Base-by-base conservation (phyloP, 1,140 invertebrate genomes). In the Trachymyrmex cornetzi region DNA sequence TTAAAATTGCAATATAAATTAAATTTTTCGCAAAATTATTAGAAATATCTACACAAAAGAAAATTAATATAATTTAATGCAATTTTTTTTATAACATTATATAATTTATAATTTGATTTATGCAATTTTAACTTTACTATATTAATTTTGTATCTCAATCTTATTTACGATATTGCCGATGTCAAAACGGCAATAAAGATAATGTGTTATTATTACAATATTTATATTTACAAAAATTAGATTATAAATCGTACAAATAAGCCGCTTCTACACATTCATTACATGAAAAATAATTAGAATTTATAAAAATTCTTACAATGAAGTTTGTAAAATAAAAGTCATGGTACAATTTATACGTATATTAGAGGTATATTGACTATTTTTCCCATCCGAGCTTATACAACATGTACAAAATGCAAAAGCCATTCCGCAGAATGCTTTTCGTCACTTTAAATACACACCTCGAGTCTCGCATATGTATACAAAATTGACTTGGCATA, bases 321-420 rank as follows among this genome's bases (percentile, higher is more conserved):
- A 93, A 14, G 89, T 88, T 71, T 80, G 92, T 92, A 89, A 93
- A 93, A 90, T 93, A 93, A 92, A 77, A 93, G 91, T 92, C 90
- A 93, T 92, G 87, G 86, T 93, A 89, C 85, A 93, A 92, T 92
- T 93, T 92, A 92, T 84, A 92, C 77, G 90, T 80, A 88, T 92
- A 92, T 86, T 93, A 93, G 93, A 95, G 93, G 93, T 94, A 94
- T 92, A 94, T 92, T 95, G 94, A 95, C 94, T 95, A 94, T 94
- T 94, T 90, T 91, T 92, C 69, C 92, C 89, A 92, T 90, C 91
- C 87, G 90, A 92, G 77, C 64, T 91, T 91, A 93, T 86, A 93
- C 86, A 92, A 92, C 85, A 86, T 92, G 87, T 77, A 91, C 90
- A 92, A 87, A 89, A 64, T 87, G 88, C 71, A 93, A 91, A 91